These are phyloP conservation scores for Deroptyus accipitrinus DNA, from an alignment of 2,113 vertebrate genomes.

Conservation along the genomic window DNA sequence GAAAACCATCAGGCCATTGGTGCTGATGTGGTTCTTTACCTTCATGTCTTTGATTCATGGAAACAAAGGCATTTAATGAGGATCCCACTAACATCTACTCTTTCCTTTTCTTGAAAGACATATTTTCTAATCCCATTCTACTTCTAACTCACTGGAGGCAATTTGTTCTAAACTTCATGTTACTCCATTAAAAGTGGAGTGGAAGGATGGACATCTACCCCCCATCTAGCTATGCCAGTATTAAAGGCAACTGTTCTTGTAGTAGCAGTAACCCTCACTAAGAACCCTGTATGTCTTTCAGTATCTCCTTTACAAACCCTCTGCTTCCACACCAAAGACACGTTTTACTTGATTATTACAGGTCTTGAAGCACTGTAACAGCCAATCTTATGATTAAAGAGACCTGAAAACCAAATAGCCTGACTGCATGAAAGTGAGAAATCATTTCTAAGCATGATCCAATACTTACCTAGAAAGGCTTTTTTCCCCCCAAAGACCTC, in stretches of 20 bases:
- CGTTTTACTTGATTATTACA: not conserved
- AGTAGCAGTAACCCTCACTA: not conserved
- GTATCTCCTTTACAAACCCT: not conserved
- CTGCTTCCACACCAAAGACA: not conserved
- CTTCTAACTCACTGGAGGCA: not conserved
- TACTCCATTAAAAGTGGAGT: not conserved
- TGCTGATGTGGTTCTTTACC: not conserved
- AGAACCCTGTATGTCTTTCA: not conserved
- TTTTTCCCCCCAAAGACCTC: not conserved
- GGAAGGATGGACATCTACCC: too few relatives aligned
- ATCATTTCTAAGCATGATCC: not conserved
- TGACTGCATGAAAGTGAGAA: not conserved
- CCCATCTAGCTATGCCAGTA: not conserved
- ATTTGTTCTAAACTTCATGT: not conserved
- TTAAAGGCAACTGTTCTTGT: not conserved
- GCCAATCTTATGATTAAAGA: not conserved
- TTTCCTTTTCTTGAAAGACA: not conserved
- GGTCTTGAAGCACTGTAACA: not conserved
- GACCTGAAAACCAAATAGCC: not conserved
- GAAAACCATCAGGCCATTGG: not conserved
- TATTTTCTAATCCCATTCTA: not conserved
- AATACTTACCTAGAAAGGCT: not conserved
- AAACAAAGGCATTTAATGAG: not conserved
- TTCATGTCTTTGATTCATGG: not conserved
- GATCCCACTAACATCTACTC: not conserved